A percentile compares a stretch with the other conserved stretches of the same genome.
Conservation (phyloP, 2,888 invertebrate genomes). For the Perdita meconis region DNA sequence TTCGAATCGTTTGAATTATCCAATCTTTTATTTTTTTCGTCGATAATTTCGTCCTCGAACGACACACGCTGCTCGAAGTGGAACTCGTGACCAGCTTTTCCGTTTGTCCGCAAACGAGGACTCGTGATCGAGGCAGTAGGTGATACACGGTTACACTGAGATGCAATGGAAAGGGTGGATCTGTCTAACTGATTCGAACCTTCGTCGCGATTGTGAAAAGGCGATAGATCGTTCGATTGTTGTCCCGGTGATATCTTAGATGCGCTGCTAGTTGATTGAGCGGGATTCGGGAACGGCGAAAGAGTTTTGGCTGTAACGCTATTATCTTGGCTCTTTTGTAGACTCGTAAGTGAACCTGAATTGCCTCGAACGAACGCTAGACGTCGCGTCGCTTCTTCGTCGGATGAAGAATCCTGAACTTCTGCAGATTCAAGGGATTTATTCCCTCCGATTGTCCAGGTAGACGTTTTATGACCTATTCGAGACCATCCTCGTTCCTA, state of each 20-base stretch:
- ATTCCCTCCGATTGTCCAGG: slow-evolving; percentile 70
- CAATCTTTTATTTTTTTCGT: slow-evolving; percentile 52
- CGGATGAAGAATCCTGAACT: slow-evolving; percentile 77
- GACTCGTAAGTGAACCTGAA: slow-evolving; percentile 43
- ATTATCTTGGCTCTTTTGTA: slow-evolving; percentile 54
- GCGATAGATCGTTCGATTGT: slow-evolving; percentile 43
- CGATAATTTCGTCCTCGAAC: slow-evolving; percentile 58
- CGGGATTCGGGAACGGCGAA: slow-evolving; percentile 27
- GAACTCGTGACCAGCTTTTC: slow-evolving; percentile 37
- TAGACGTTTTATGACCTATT: slow-evolving; percentile 56
- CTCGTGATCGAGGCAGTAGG: slow-evolving; percentile 57
- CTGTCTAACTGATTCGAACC: slow-evolving; percentile 53
- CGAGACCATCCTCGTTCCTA: slow-evolving; percentile 75
- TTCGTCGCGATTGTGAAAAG: slow-evolving; percentile 57
- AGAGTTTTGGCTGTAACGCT: slow-evolving; percentile 24
- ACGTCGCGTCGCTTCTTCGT: slow-evolving; percentile 73
- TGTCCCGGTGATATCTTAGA: slow-evolving; percentile 38
- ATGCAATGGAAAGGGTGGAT: slow-evolving; percentile 61
- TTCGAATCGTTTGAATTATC: slow-evolving; percentile 48
- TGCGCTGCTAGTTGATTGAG: slow-evolving; percentile 31
- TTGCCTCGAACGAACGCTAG: slow-evolving; percentile 49
- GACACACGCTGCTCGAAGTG: slow-evolving; percentile 60
- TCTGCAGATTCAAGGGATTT: slow-evolving; percentile 72
- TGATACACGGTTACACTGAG: slow-evolving; percentile 62
- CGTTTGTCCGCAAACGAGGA: slow-evolving; percentile 53